These are phyloP conservation scores for Synergus itoensis DNA, from an alignment of 2,888 invertebrate species.

Conservation along the genomic window DNA sequence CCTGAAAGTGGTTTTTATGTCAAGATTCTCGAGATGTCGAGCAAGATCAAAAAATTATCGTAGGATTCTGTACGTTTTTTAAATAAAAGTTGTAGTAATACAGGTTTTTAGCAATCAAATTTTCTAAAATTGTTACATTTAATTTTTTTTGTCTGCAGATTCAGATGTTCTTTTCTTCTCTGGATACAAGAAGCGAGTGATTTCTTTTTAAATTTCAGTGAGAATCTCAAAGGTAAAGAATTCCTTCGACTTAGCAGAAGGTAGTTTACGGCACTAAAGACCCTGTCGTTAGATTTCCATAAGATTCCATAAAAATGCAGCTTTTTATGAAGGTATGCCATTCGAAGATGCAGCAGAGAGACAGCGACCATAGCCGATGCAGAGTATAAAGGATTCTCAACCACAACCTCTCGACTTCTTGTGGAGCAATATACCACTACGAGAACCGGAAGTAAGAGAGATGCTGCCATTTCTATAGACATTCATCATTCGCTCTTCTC, in stretches of 20 bases:
- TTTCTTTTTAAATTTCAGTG: neutral
- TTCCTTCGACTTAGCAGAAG: neutral
- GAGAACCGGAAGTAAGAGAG: slow-evolving; percentile 62
- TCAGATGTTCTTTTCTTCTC: no score
- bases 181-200: neutral
- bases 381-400: slow-evolving; percentile 53
- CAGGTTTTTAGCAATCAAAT: no score
- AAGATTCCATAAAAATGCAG: slow-evolving; percentile 51
- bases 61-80: no score
- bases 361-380: slow-evolving; percentile 52
- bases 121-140: no score
- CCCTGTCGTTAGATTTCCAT: slow-evolving; percentile 50
- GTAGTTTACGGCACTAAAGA: slow-evolving; percentile 6
- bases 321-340: slow-evolving; percentile 37
- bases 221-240: neutral
- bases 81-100: no score
- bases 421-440: slow-evolving; percentile 54
- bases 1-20: no score
- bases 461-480: slow-evolving; percentile 71
- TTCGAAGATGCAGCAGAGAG: slow-evolving; percentile 41
- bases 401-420: slow-evolving; percentile 58
- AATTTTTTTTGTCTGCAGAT: no score
- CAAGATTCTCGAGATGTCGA: no score
- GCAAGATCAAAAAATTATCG: no score
- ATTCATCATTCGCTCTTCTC: slow-evolving; percentile 68